A percentile compares a stretch with the other conserved stretches of the same genome.
phyloP scores from a whole-genome alignment of 2,797 vertebrate species.

The Catharus ustulatus region DNA sequence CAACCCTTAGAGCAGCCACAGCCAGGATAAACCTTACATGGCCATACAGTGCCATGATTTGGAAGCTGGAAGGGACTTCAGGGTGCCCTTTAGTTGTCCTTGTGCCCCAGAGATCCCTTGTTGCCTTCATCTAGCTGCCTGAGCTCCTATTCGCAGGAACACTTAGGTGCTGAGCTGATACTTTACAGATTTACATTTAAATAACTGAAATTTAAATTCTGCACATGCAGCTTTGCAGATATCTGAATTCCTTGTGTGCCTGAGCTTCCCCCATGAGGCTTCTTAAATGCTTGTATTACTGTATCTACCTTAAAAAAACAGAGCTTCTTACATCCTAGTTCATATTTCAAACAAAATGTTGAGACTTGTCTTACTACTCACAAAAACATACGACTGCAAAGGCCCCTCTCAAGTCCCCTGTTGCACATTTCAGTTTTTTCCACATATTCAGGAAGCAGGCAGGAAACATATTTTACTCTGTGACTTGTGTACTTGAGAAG shows the following conservation, averaged over 20 bases:
- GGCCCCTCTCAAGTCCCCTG: neutral
- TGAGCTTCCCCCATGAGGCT: neutral
- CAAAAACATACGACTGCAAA: neutral
- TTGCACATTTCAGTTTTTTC: neutral
- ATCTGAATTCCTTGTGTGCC: neutral
- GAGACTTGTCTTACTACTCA: neutral
- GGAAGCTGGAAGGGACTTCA: neutral
- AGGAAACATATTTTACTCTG: neutral
- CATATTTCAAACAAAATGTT: neutral
- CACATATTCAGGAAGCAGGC: neutral
- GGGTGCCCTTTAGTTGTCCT: neutral
- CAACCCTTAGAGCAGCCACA: neutral
- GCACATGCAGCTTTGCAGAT: conserved; percentile 12
- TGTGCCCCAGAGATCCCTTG: neutral
- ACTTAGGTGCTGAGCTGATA: neutral
- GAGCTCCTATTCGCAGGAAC: neutral
- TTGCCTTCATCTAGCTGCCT: neutral
- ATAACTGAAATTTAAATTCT: conserved; percentile 42
- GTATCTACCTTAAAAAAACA: neutral
- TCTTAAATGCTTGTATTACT: neutral
- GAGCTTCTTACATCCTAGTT: neutral
- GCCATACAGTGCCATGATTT: neutral
- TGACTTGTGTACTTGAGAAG: neutral
- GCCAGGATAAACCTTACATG: neutral
- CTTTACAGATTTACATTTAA: conserved; percentile 16